A percentile compares a stretch with the other conserved stretches of the same genome.
Evolutionary conservation across 2,113 vertebrate species (phyloP).

Genomic region (Tetrao urogallus): DNA sequence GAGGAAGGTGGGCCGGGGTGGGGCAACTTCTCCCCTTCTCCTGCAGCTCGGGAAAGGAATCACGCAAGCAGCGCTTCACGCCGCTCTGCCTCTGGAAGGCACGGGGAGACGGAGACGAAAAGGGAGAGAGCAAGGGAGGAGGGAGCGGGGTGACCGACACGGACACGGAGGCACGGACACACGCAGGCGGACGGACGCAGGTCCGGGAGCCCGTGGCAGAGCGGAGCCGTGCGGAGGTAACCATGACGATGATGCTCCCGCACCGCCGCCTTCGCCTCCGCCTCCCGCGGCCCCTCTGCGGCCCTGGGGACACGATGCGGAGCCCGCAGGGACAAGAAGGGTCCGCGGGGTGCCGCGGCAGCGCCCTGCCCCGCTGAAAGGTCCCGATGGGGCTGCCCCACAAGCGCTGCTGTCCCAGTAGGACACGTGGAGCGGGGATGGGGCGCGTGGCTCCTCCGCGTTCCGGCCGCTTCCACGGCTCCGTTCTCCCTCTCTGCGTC

Average conservation of each 20-base stretch:
- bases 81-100: slow-evolving; percentile 50
- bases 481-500: too few relatives aligned
- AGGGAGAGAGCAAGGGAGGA: neutral
- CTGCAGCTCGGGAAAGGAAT: neutral
- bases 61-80: slow-evolving; percentile 38
- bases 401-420: fast-evolving
- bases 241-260: slow-evolving; percentile 88
- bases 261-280: neutral
- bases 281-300: neutral
- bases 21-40: slow-evolving; percentile 42
- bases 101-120: neutral
- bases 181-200: too few relatives aligned
- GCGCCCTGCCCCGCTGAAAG: neutral
- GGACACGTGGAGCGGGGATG: neutral
- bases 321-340: neutral
- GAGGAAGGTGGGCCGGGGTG: neutral
- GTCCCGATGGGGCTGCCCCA: neutral
- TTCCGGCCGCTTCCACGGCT: too few relatives aligned
- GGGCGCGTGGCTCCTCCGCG: too few relatives aligned
- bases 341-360: too few relatives aligned
- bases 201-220: slow-evolving; percentile 77
- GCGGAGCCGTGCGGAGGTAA: slow-evolving; percentile 83
- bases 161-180: too few relatives aligned
- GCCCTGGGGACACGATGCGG: neutral
- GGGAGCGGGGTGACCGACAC: neutral